These are phyloP conservation scores for Cheilosia pagana DNA, from an alignment of 2,888 invertebrate species.

Conservation along the genomic window DNA sequence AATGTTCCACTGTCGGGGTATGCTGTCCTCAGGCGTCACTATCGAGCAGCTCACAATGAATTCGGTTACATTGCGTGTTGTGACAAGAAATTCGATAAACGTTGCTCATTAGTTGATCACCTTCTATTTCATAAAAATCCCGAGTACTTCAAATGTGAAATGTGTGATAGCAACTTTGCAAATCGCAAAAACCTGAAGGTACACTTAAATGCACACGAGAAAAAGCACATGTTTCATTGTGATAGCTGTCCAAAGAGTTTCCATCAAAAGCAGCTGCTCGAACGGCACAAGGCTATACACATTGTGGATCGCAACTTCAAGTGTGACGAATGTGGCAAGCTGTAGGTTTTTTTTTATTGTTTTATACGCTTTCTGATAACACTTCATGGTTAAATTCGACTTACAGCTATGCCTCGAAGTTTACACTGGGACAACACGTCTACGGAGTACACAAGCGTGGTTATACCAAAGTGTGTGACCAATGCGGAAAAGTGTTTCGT, in stretches of 20 bases:
- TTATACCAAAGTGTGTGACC: slow-evolving; percentile 78
- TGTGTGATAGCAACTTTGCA: slow-evolving; percentile 72
- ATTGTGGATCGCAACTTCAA: slow-evolving; percentile 75
- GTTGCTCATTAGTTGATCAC: slow-evolving; percentile 76
- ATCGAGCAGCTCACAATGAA: slow-evolving; percentile 70
- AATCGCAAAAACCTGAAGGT: slow-evolving; percentile 65
- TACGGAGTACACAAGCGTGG: slow-evolving; percentile 79
- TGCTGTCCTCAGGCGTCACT: slow-evolving; percentile 72
- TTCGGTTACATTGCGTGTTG: slow-evolving; percentile 76
- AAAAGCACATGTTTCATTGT: slow-evolving; percentile 61
- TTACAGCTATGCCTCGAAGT: slow-evolving; percentile 78
- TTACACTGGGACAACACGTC: slow-evolving; percentile 79
- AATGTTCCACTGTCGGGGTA: slow-evolving; percentile 56
- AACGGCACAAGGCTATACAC: slow-evolving; percentile 77
- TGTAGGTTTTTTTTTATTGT: slow-evolving; percentile 72
- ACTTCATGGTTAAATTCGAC: not conserved
- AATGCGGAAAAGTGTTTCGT: slow-evolving; percentile 75
- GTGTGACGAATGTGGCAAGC: slow-evolving; percentile 79
- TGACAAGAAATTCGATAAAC: slow-evolving; percentile 75
- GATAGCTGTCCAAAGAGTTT: slow-evolving; percentile 74
- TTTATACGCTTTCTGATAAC: not conserved
- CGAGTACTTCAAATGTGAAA: slow-evolving; percentile 75
- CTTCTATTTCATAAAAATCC: slow-evolving; percentile 76
- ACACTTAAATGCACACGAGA: slow-evolving; percentile 66
- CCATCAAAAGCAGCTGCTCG: slow-evolving; percentile 61